A percentile compares a stretch with the other conserved stretches of the same genome.
These are phyloP conservation scores for Chrysogorgia sp. DNA, from an alignment of 92 coral and sea anemone species.

Conservation along the genomic window DNA sequence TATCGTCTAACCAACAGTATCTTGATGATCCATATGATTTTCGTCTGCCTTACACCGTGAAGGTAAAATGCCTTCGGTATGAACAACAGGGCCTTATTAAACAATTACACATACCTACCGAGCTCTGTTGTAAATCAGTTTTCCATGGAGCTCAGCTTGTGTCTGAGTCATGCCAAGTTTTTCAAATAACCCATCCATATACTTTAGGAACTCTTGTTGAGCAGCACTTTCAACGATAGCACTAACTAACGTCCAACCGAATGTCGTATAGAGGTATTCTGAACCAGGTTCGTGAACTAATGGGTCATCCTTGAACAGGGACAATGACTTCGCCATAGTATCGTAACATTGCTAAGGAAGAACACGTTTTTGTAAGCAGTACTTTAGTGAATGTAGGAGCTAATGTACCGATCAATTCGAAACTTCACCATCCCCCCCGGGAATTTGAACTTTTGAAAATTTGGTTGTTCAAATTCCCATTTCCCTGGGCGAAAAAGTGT, in stretches of 20 bases:
- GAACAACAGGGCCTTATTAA: too few relatives aligned
- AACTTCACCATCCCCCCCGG: too few relatives aligned
- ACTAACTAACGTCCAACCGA: constrained; percentile 88
- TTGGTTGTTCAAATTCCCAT: too few relatives aligned
- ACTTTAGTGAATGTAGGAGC: too few relatives aligned
- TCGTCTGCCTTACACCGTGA: too few relatives aligned
- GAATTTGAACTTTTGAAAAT: too few relatives aligned
- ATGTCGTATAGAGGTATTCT: constrained; percentile 76
- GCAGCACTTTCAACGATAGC: constrained; percentile 88
- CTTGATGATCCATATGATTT: too few relatives aligned
- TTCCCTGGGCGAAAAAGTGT: too few relatives aligned
- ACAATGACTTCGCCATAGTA: constrained; percentile 73
- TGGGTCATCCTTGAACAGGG: constrained; percentile 86
- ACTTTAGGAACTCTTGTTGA: constrained; percentile 67
- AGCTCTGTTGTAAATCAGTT: constrained; percentile 78
- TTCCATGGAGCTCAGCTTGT: constrained; percentile 69
- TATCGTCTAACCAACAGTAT: too few relatives aligned
- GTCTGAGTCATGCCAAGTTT: constrained; percentile 91
- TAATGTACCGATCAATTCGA: too few relatives aligned
- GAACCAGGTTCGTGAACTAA: constrained; percentile 78
- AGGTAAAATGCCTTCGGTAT: too few relatives aligned
- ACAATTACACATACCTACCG: constrained; percentile 55
- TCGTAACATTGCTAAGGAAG: constrained; percentile 67
- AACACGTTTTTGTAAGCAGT: background rate
- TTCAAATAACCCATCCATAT: constrained; percentile 74